Base-by-base conservation (phyloP, 2,797 vertebrate genomes). In the Pogonophryne albipinna region DNA sequence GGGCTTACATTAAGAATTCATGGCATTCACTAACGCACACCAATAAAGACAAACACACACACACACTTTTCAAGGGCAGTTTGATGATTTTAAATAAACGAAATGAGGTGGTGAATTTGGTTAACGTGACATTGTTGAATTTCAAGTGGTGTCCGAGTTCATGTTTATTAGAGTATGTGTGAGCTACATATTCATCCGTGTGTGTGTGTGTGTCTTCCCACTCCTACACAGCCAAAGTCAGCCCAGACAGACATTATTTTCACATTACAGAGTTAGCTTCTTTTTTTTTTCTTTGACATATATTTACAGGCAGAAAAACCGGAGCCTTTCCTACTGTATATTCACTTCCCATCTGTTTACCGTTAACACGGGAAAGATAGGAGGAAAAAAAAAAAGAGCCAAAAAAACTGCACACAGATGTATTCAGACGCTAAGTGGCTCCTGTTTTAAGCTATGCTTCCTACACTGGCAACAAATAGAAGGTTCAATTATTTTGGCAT, bases 401-500 rank as follows among this genome's bases (percentile, higher is more conserved):
- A 90, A 87, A 90, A 78, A 83, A 89, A 89, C 88, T 74, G 81
- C 82, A 90, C 82, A 90, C 79, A 87, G 81, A 89, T 53, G 38
- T 91, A 80, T 80, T 66, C 73, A 85, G 84, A 89, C 87, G 89
- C 83, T 82, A 76, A 83, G 78, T 52, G 84, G 86, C 83, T 92
- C 85, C 85, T 61, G 84, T 69, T 86, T 90, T 87, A 83, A 88
- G 81, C 90, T 88, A 86, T 73, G 85, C 67, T 90, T 88, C 84
- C 88, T 92, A 93, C 84, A 91, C 90, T 90, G 89, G 91, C 89
- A 91, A 90, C 84, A 94, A 94, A 85, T 93, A 93, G 91, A 93
- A 96, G 94, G 93, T 95, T 95, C 90, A 95, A 97, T 95, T 96
- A 96, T 97, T 98, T 99, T 99, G 98, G 98, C 97, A 98, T 99